phyloP scores from a whole-genome alignment of 2,888 invertebrate genomes.

The Nomada lathburiana region DNA sequence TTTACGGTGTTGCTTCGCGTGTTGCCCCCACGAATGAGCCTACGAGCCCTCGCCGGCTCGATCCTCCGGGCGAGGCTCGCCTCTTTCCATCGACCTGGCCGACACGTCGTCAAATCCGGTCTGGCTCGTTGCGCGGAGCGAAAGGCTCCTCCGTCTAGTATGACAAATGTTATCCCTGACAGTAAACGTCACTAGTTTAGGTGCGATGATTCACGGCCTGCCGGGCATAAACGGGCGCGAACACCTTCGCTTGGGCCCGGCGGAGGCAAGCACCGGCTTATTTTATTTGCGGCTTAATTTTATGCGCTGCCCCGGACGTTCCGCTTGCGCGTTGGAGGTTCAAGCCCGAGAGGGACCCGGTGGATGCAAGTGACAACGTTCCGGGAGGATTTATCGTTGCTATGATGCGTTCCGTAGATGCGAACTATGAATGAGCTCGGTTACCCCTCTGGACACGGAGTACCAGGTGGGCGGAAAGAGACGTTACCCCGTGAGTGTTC shows the following conservation, averaged over 20 bases:
- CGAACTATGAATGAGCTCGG: slow-evolving; percentile 14
- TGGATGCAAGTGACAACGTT: slow-evolving; percentile 37
- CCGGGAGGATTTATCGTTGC: slow-evolving; percentile 51
- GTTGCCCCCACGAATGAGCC: slow-evolving; percentile 52
- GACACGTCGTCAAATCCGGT: slow-evolving; percentile 46
- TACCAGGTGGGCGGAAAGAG: slow-evolving; percentile 34
- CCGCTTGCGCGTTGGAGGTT: slow-evolving; percentile 30
- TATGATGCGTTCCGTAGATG: slow-evolving; percentile 16
- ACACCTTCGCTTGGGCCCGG: slow-evolving; percentile 49
- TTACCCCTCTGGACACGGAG: slow-evolving; percentile 7
- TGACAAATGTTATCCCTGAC: slow-evolving; percentile 83
- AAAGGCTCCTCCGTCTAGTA: slow-evolving; percentile 70
- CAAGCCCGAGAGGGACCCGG: slow-evolving; percentile 14
- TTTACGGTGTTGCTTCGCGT: slow-evolving; percentile 76
- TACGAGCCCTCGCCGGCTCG: slow-evolving; percentile 35
- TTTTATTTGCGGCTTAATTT: slow-evolving; percentile 83
- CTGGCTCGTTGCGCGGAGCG: slow-evolving; percentile 58
- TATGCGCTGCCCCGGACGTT: slow-evolving; percentile 72
- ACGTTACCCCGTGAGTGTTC: slow-evolving; percentile 25
- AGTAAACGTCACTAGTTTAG: slow-evolving; percentile 83
- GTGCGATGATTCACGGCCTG: slow-evolving; percentile 79
- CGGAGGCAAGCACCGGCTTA: slow-evolving; percentile 61
- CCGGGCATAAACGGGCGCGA: slow-evolving; percentile 65
- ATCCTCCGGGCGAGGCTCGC: slow-evolving; percentile 4
- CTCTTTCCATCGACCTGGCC: slow-evolving; percentile 30